These are phyloP conservation scores for Meta bourneti DNA, from an alignment of 2,888 invertebrate genomes.

Conservation along the genomic window DNA sequence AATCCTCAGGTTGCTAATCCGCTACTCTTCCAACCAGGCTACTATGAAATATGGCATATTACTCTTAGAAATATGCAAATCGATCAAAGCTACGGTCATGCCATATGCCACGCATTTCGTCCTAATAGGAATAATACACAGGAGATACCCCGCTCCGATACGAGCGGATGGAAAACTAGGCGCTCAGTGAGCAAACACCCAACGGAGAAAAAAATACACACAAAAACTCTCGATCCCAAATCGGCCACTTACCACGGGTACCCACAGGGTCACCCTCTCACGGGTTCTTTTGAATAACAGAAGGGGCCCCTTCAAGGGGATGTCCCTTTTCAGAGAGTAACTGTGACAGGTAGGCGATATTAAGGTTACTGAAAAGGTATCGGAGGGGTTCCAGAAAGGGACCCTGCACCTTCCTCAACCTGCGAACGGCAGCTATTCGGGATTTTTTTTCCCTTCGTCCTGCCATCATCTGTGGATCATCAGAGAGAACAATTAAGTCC, in stretches of 20 bases:
- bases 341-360: constrained; percentile 41
- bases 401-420: constrained; percentile 4
- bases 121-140: not conserved
- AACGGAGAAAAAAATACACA: too few relatives aligned
- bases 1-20: too few relatives aligned
- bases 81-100: not conserved
- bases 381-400: constrained; percentile 4
- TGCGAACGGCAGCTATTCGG: not conserved
- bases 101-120: not conserved
- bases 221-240: not conserved
- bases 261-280: constrained; percentile 47
- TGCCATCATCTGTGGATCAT: constrained; percentile 4
- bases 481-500: constrained; percentile 34
- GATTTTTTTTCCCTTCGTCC: constrained; percentile 9
- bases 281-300: constrained; percentile 17
- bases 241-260: constrained; percentile 28
- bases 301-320: constrained; percentile 17
- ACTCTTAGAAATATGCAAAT: too few relatives aligned
- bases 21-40: too few relatives aligned
- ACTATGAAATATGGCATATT: too few relatives aligned
- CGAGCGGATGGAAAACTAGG: too few relatives aligned
- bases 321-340: not conserved
- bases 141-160: too few relatives aligned
- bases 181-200: too few relatives aligned
- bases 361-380: constrained; percentile 46